Percentiles rank a stretch among this genome's conserved stretches.
These are phyloP conservation scores for Uloborus diversus DNA, from an alignment of 1,140 invertebrate genomes.

Conservation along the genomic window DNA sequence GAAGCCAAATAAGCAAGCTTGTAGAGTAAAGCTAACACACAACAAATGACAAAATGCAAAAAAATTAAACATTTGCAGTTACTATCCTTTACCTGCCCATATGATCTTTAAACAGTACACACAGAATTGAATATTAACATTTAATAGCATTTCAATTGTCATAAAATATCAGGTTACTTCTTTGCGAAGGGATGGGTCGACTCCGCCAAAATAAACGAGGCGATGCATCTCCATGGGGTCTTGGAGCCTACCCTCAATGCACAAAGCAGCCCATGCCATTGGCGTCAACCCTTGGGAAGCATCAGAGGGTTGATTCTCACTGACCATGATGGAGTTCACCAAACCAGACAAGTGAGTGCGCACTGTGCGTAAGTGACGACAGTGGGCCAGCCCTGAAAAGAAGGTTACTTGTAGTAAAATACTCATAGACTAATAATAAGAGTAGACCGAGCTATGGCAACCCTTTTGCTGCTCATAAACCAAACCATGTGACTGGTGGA, in stretches of 20 bases:
- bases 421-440: no score
- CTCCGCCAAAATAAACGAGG: constrained; percentile 86
- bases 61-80: no score
- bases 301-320: constrained; percentile 62
- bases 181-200: constrained; percentile 79
- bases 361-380: constrained; percentile 89
- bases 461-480: no score
- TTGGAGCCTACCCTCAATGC: constrained; percentile 68
- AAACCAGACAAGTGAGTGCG: constrained; percentile 90
- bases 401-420: background rate
- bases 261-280: constrained; percentile 72
- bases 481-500: no score
- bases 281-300: constrained; percentile 72
- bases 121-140: background rate
- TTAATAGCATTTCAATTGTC: no score
- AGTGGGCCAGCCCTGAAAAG: constrained; percentile 81
- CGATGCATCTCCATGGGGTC: constrained; percentile 78
- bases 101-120: background rate
- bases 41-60: no score
- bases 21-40: no score
- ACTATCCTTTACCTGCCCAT: no score
- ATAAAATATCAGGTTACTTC: no score
- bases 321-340: constrained; percentile 71
- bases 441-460: no score
- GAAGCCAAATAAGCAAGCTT: no score